Percentiles rank a stretch among this genome's conserved stretches.
These are phyloP conservation scores for Adelphocoris suturalis DNA, from an alignment of 2,888 invertebrate genomes.

Conservation along the genomic window DNA sequence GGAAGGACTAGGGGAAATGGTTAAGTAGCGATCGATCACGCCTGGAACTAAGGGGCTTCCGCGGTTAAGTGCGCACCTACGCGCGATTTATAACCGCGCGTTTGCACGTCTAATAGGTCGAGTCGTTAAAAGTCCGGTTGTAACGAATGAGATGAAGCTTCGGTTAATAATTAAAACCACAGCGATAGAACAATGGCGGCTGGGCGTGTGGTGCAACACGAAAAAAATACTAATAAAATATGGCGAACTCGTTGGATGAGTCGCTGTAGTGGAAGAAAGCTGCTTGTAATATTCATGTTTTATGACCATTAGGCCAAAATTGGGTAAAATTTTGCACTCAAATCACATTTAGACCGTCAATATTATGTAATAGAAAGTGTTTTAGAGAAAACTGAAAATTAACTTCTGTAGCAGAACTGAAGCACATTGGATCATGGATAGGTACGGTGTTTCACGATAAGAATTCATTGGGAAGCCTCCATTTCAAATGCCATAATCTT, in stretches of 20 bases:
- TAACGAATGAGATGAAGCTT: slow-evolving; percentile 11
- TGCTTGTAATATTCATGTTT: too few relatives aligned
- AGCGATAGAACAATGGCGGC: neutral
- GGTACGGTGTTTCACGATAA: too few relatives aligned
- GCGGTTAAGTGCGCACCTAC: slow-evolving; percentile 3
- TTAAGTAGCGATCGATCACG: slow-evolving; percentile 6
- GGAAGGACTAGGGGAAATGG: neutral
- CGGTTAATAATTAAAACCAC: slow-evolving; percentile 4
- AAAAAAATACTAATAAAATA: neutral
- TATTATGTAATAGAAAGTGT: too few relatives aligned
- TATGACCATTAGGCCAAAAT: too few relatives aligned
- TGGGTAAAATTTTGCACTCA: too few relatives aligned
- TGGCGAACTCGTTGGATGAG: neutral
- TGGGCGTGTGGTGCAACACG: neutral
- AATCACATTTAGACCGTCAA: too few relatives aligned
- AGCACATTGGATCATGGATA: too few relatives aligned
- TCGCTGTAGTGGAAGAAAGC: neutral
- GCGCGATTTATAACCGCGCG: slow-evolving; percentile 25
- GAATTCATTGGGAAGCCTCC: too few relatives aligned
- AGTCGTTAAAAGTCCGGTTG: slow-evolving; percentile 11
- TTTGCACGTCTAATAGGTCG: slow-evolving; percentile 18
- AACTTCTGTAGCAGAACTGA: too few relatives aligned
- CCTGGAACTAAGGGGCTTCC: neutral
- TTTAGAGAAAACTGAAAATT: too few relatives aligned
- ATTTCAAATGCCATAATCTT: too few relatives aligned